Evolutionary conservation across 2,888 invertebrate species (phyloP).

Genomic region (Encarsia formosa): DNA sequence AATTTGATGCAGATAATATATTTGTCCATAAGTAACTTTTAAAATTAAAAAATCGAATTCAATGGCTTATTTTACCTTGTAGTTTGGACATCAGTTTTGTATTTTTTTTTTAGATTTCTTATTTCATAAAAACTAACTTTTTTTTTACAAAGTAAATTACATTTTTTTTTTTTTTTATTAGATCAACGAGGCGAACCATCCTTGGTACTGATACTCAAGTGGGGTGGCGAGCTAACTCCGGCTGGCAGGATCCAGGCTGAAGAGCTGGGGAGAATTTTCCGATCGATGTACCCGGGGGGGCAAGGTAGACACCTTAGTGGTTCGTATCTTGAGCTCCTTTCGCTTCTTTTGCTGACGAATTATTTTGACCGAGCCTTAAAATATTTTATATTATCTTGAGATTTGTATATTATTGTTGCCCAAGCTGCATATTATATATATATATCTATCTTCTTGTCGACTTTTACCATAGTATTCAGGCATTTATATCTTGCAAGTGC

Average conservation of each 20-base stretch:
- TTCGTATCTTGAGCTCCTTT: constrained; percentile 55
- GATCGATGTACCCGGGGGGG: constrained; percentile 99
- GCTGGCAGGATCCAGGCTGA: constrained; percentile 97
- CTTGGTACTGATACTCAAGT: constrained; percentile 93
- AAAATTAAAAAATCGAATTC: no score
- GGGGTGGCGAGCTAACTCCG: constrained; percentile 99
- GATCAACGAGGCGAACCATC: constrained; percentile 89
- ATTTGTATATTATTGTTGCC: constrained; percentile 14
- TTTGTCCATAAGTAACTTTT: no score
- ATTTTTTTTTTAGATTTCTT: no score
- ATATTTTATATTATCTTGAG: constrained; percentile 10
- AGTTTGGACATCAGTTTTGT: no score
- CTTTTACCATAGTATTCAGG: constrained; percentile 20
- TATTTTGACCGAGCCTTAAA: no score
- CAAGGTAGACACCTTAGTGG: constrained; percentile 83
- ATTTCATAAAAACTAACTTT: no score
- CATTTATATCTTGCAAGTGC: constrained; percentile 7
- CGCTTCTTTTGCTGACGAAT: constrained; percentile 37
- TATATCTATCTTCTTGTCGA: constrained; percentile 7
- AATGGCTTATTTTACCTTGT: no score
- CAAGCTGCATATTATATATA: constrained; percentile 12
- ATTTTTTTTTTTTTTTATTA: constrained; percentile 39
- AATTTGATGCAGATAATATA: no score
- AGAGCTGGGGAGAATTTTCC: constrained; percentile 94
- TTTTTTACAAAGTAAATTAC: no score